Conservation (phyloP, 2,113 vertebrate genomes). For the Microcebus lehilahytsara region DNA sequence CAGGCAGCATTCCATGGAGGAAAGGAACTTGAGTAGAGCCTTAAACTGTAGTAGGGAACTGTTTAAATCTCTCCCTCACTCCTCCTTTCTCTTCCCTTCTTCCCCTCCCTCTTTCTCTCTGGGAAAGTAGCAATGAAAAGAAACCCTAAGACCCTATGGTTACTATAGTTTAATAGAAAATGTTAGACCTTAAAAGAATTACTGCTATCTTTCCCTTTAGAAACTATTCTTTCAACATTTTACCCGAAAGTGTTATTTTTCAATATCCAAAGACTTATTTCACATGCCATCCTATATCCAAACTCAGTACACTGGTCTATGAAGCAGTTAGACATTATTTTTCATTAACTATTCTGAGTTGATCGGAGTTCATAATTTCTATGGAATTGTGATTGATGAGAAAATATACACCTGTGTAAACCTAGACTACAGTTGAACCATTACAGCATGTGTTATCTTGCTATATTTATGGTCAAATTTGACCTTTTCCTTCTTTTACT, state of each 20-base stretch:
- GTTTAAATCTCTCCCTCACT: neutral
- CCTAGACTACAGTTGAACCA: neutral
- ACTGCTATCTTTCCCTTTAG: neutral
- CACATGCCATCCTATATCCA: neutral
- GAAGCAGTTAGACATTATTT: neutral
- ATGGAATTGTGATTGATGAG: neutral
- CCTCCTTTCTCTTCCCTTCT: neutral
- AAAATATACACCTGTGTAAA: neutral
- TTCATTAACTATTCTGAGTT: neutral
- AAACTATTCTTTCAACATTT: conserved; percentile 28
- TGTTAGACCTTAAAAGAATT: neutral
- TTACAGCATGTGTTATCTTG: neutral
- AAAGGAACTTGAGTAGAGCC: neutral
- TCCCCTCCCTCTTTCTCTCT: neutral
- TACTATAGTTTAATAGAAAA: neutral
- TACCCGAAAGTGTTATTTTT: neutral
- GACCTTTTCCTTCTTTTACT: neutral
- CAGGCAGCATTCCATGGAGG: neutral
- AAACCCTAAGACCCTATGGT: neutral
- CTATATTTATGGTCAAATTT: neutral
- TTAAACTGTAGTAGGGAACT: neutral
- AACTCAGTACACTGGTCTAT: neutral
- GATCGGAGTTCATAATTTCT: neutral
- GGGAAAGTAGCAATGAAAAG: neutral
- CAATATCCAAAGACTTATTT: neutral